Evolutionary conservation across 2,888 invertebrate species (phyloP).

Genomic region (Teinopalpus imperialis): DNA sequence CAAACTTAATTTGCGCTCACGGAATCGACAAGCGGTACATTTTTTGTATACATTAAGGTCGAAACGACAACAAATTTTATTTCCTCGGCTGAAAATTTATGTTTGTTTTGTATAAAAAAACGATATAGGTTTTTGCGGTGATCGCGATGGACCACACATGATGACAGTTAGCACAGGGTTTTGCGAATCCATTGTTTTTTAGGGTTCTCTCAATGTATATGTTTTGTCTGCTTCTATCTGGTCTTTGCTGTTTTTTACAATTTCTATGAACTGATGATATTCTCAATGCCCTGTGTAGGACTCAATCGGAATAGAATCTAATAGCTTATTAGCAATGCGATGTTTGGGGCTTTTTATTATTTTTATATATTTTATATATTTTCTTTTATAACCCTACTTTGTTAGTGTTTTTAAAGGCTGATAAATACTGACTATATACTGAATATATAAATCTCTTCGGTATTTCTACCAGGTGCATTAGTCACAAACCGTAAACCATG

Average conservation of each 20-base stretch:
- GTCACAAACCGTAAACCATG: too few species aligned
- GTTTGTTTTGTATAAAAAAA: slow-evolving; percentile 56
- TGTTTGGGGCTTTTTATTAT: too few species aligned
- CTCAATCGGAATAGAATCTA: neutral
- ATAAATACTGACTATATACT: too few species aligned
- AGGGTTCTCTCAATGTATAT: neutral
- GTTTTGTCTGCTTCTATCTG: neutral
- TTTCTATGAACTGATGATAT: neutral
- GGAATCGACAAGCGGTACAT: slow-evolving; percentile 20
- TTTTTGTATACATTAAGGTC: slow-evolving; percentile 39
- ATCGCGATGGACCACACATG: slow-evolving; percentile 65
- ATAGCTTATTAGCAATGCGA: neutral
- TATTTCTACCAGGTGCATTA: too few species aligned
- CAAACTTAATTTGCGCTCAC: slow-evolving; percentile 19
- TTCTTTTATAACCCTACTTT: too few species aligned
- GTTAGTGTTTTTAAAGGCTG: too few species aligned
- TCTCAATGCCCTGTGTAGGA: too few species aligned
- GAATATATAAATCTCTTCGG: too few species aligned
- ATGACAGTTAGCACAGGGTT: slow-evolving; percentile 38
- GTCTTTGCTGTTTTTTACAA: neutral
- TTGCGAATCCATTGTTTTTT: slow-evolving; percentile 22
- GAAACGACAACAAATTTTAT: slow-evolving; percentile 31
- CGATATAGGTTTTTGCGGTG: slow-evolving; percentile 57
- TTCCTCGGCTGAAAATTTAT: slow-evolving; percentile 31
- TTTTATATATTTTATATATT: too few species aligned